Conservation (phyloP, 1,140 invertebrate species). For the Branchinecta lynchi region DNA sequence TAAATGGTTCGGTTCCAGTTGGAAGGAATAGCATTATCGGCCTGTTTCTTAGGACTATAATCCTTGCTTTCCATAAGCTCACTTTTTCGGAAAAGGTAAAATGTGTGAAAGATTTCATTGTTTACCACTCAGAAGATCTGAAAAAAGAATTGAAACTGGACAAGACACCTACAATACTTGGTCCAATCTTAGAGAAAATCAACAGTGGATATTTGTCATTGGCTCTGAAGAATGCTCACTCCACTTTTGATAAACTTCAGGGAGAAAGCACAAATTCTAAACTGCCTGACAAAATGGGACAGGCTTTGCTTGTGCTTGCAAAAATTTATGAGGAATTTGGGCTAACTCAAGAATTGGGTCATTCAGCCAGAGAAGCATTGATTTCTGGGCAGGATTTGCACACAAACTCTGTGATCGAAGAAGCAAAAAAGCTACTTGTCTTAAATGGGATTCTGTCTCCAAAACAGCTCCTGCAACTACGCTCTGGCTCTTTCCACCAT, state of each 20-base stretch:
- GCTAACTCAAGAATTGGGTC: not conserved
- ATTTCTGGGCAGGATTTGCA: not conserved
- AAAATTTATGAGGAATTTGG: not conserved
- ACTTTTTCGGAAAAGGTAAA: not conserved
- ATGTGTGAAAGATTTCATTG: not conserved
- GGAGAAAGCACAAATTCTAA: not conserved
- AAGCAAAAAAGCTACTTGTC: not conserved
- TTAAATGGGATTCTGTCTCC: not conserved
- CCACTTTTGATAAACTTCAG: not conserved
- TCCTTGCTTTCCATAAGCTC: not conserved
- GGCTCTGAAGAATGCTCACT: not conserved
- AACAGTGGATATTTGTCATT: not conserved
- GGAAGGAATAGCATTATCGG: not conserved
- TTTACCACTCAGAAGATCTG: not conserved
- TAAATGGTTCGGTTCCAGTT: not conserved
- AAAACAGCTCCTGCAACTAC: not conserved
- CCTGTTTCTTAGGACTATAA: not conserved
- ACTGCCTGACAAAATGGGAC: slow-evolving; percentile 1
- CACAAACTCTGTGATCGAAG: not conserved
- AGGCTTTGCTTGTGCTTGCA: slow-evolving; percentile 8
- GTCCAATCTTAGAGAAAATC: not conserved
- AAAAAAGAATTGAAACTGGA: not conserved
- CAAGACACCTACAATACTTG: not conserved
- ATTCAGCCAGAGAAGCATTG: not conserved
- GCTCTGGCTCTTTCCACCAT: not conserved